A percentile compares a stretch with the other conserved stretches of the same genome.
phyloP scores from a whole-genome alignment of 2,797 vertebrate species.

The Phataginus tricuspis region DNA sequence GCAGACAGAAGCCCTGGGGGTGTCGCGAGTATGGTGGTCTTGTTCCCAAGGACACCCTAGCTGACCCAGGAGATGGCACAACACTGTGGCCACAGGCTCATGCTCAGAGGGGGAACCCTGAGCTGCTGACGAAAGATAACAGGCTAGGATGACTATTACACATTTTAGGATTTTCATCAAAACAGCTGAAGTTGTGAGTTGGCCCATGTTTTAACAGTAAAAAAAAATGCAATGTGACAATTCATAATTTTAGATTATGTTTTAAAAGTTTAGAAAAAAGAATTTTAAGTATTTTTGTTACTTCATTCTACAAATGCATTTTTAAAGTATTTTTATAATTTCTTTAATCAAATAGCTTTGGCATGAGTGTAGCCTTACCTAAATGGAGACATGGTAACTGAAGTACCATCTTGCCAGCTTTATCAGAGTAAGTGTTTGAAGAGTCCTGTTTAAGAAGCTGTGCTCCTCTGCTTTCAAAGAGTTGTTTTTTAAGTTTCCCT shows the following conservation, averaged over 20 bases:
- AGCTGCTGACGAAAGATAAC: background rate
- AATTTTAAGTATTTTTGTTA: conserved; percentile 64
- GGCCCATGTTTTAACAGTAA: background rate
- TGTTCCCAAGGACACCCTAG: background rate
- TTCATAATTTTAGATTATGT: conserved; percentile 59
- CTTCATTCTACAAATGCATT: conserved; percentile 60
- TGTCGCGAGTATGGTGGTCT: background rate
- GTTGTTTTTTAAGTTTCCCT: background rate
- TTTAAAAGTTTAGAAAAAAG: background rate
- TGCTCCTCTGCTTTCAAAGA: background rate
- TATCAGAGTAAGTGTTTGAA: background rate
- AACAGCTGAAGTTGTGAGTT: background rate
- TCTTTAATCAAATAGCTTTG: conserved; percentile 45
- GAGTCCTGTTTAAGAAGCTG: background rate
- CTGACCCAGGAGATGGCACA: background rate
- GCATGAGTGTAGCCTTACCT: background rate
- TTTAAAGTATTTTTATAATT: conserved; percentile 72
- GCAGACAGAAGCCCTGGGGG: background rate
- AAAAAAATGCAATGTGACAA: conserved; percentile 11
- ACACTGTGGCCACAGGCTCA: background rate
- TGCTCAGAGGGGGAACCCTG: background rate
- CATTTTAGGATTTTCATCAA: conserved; percentile 17
- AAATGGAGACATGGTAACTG: background rate
- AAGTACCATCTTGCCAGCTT: background rate
- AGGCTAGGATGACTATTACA: background rate